Evolutionary conservation across 2,113 vertebrate genomes (phyloP), one percentile per base, ranked within the genome.

Genomic region (Ceuthmochares aereus): DNA sequence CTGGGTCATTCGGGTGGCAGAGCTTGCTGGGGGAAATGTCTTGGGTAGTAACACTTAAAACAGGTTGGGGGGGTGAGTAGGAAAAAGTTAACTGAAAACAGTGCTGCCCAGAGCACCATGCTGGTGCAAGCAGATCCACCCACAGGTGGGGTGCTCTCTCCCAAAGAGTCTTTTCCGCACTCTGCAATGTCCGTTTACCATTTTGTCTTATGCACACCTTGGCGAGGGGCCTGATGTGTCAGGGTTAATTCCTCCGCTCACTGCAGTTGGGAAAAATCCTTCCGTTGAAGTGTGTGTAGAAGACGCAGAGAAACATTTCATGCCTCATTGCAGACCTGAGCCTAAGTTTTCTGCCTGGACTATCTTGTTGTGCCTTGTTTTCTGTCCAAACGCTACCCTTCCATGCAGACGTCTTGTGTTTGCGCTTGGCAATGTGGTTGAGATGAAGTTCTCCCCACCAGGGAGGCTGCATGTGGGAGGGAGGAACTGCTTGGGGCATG

Each of bases 281-380:
- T 0, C 26, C 25, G 18, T 14, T 14, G 36, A 36, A 69, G 64
- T 55, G 27, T 26, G 0, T 0, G 21, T 62, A 4, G 14, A 72
- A 55, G 89, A 45, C n/a, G n/a, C 16, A 74, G 72, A 37, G 45
- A 30, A 55, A 51, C 27, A 5, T 77, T 80, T 84, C 1, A 0
- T 30, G 42, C 52, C 8, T 70, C 10, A 0, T 58, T 7, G 1
- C 27, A 15, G 63, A 34, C 26, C 47, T 29, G 47, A 63, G 60
- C 9, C 37, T 62, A 60, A 84, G 37, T 49, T 27, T 32, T 70
- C 36, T 75, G 20, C 67, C 56, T 37, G 40, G 67, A 22, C n/a
- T 11, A 22, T 27, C 76, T 88, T 29, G 11, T 60, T 47, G 14
- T 68, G 30, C 36, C 12, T 22, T 58, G 62, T 7, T 64, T 82